Base-by-base conservation (phyloP, 2,797 vertebrate genomes). In the Enteromius fasciolatus region DNA sequence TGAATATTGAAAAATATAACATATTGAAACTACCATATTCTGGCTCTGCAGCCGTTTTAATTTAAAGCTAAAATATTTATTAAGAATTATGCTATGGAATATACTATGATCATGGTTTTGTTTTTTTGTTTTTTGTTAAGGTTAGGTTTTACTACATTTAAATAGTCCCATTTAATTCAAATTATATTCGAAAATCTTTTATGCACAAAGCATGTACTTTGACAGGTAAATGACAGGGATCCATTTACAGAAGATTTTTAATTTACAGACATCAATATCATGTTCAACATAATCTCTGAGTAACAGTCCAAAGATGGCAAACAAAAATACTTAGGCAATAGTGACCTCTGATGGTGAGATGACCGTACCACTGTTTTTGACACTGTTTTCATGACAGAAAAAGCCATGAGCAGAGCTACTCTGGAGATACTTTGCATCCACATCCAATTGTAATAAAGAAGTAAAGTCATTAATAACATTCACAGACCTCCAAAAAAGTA, bases 321-420 rank as follows among this genome's bases (percentile, higher is more conserved):
- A 74, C 11, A 54, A 74, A 39, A 36, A 75, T 75, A 36, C 28
- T 17, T 57, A 15, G 12, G 11, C 20, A 75, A 75, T 75, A 57
- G 52, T 39, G 52, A 39, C 50, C 33, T 57, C 72, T 75, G 31
- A 57, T 57, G 50, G 72, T 54, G 72, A 74, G 50, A 6, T 57
- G 33, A 20, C 0, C 2, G 12, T 57, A 57, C 20, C n/a, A 57
- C 31, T 57, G 12, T 12, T 75, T 14, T 57, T 57, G 36, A 11
- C n/a, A 54, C 18, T 57, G 20, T 20, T 74, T 14, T 57, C 25
- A 39, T 57, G 12, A 23, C 12, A 17, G 28, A 72, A 28, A 39
- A 74, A 23, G 20, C 31, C 64, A 39, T 18, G 9, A 74, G 48
- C 28, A 33, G 31, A 36, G n/a, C 31, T 74, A 52, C 44, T 70